Evolutionary conservation across 1,140 invertebrate species (phyloP).

Genomic region (Saccostrea echinata): DNA sequence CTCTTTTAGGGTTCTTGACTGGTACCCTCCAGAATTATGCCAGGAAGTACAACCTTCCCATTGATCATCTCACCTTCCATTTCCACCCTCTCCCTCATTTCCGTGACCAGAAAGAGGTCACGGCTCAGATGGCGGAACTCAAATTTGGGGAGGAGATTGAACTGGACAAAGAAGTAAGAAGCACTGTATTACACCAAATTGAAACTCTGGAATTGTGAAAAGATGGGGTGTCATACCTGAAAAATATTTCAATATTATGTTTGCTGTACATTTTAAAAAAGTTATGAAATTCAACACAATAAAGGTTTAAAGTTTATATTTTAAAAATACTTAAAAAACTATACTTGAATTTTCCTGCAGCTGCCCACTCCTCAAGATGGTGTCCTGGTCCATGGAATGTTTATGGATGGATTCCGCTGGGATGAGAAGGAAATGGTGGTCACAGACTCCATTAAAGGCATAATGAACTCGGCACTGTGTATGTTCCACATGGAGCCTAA

Average conservation of each 20-base stretch:
- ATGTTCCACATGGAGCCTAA: slow-evolving; percentile 88
- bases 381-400: slow-evolving; percentile 91
- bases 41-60: slow-evolving; percentile 89
- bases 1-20: slow-evolving; percentile 86
- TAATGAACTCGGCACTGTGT: slow-evolving; percentile 89
- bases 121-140: slow-evolving; percentile 69
- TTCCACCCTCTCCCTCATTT: slow-evolving; percentile 83
- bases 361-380: slow-evolving; percentile 86
- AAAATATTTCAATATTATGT: too few species aligned
- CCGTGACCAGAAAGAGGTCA: slow-evolving; percentile 80
- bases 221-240: too few species aligned
- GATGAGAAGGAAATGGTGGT: slow-evolving; percentile 84
- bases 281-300: too few species aligned
- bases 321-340: neutral
- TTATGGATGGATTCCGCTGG: slow-evolving; percentile 92
- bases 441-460: slow-evolving; percentile 87
- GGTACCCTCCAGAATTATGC: slow-evolving; percentile 92
- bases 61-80: slow-evolving; percentile 91
- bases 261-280: too few species aligned
- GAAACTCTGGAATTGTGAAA: neutral
- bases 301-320: neutral
- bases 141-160: slow-evolving; percentile 79
- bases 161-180: slow-evolving; percentile 79
- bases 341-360: slow-evolving; percentile 58
- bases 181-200: neutral